A percentile compares a stretch with the other conserved stretches of the same genome.
These are phyloP conservation scores for Oreochromis spilurus DNA, from an alignment of 2,113 vertebrate species.

Conservation along the genomic window DNA sequence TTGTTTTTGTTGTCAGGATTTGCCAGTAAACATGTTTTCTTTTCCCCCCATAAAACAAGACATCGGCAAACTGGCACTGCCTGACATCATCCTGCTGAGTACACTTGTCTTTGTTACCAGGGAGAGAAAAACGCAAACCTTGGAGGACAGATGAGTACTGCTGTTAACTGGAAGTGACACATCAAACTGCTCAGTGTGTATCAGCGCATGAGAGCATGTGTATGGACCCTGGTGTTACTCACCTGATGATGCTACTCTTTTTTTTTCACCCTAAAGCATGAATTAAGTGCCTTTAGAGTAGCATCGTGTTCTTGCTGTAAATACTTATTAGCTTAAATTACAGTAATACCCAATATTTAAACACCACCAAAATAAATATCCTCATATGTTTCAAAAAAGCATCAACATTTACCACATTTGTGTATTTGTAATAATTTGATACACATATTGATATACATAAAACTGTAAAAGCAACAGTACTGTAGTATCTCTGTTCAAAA, in stretches of 20 bases:
- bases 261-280: not conserved
- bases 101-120: constrained; percentile 44
- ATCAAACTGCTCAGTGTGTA: constrained; percentile 20
- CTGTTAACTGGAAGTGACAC: constrained; percentile 51
- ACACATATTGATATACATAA: not conserved
- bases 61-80: not conserved
- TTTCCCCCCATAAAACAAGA: constrained; percentile 7
- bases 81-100: constrained; percentile 33
- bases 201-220: constrained; percentile 9
- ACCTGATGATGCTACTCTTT: not conserved
- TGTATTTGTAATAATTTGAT: not conserved
- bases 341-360: not conserved
- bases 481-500: not conserved
- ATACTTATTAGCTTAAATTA: not conserved
- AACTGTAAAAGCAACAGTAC: not conserved
- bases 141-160: constrained; percentile 17
- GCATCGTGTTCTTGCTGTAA: not conserved
- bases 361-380: not conserved
- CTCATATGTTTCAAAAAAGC: not conserved
- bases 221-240: not conserved
- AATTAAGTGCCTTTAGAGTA: not conserved
- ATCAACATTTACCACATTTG: not conserved
- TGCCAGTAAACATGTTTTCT: not conserved
- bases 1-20: not conserved
- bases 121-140: constrained; percentile 39